Percentiles rank a stretch among this genome's conserved stretches.
Conservation (phyloP, 2,113 vertebrate species). For the Clarias batrachus region DNA sequence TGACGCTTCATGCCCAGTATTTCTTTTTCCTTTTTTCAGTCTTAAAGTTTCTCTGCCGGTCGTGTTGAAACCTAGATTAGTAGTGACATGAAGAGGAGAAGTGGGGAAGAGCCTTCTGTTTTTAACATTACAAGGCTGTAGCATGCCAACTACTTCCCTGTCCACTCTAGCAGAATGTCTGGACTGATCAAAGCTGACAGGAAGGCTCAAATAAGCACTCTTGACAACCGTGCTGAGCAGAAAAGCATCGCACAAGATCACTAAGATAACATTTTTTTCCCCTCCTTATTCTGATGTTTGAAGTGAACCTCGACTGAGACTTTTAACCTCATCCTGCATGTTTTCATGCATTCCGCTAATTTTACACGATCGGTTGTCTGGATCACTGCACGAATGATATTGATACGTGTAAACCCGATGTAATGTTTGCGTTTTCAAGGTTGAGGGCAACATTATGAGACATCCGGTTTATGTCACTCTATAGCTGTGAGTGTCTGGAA, state of each 20-base stretch:
- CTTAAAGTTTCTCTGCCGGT: background rate
- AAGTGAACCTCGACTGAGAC: background rate
- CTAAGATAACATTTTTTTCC: background rate
- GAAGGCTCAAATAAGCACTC: background rate
- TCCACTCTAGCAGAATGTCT: background rate
- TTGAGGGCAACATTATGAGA: background rate
- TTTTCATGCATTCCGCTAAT: background rate
- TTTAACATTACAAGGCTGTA: background rate
- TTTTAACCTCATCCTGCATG: background rate
- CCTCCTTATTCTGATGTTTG: background rate
- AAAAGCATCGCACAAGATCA: background rate
- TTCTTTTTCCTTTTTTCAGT: constrained; percentile 23
- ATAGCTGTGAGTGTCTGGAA: constrained; percentile 4
- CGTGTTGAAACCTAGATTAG: background rate
- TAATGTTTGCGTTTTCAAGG: background rate
- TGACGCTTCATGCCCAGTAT: background rate
- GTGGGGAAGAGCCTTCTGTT: background rate
- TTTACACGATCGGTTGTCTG: background rate
- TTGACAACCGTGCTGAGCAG: background rate
- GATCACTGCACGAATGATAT: background rate
- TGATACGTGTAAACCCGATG: background rate
- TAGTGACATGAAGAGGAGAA: background rate
- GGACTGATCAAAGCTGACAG: background rate
- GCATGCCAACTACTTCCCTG: background rate
- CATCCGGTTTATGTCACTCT: constrained; percentile 12